Percentiles rank a stretch among this genome's conserved stretches.
Conservation (phyloP, 2,113 vertebrate species). For the Podilymbus podiceps region DNA sequence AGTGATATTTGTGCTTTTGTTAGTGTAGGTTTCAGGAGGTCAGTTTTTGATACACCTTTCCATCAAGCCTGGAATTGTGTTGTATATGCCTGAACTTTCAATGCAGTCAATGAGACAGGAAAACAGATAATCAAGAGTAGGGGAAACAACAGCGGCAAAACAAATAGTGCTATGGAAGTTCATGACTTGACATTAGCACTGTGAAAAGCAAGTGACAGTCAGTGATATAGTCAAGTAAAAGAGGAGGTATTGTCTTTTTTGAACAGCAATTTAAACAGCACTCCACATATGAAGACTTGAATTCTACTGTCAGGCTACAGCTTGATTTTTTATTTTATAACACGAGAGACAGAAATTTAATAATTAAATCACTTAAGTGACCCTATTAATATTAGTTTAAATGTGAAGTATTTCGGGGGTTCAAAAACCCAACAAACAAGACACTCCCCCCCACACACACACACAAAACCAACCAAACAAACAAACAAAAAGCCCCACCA, state of each 20-base stretch:
- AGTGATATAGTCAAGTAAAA: not conserved
- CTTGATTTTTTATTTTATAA: not conserved
- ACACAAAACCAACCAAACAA: not conserved
- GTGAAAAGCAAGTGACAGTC: not conserved
- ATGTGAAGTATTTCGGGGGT: not conserved
- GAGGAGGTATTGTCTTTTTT: not conserved
- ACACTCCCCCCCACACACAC: too few species aligned
- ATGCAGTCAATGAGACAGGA: not conserved
- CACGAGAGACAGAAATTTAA: not conserved
- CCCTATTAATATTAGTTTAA: not conserved
- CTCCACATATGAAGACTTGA: not conserved
- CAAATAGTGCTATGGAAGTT: not conserved
- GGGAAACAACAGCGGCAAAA: not conserved
- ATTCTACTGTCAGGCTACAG: not conserved
- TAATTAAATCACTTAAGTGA: not conserved
- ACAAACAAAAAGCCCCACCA: rapidly evolving
- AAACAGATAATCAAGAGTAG: not conserved
- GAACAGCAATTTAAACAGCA: not conserved
- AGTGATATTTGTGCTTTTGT: not conserved
- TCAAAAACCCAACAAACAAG: not conserved
- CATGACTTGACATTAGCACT: not conserved
- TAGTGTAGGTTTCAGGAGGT: not conserved
- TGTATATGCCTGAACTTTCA: not conserved
- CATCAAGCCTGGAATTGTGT: not conserved
- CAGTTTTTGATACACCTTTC: not conserved